Base-by-base conservation (phyloP, 2,113 vertebrate genomes). In the Callopanchax toddi region DNA sequence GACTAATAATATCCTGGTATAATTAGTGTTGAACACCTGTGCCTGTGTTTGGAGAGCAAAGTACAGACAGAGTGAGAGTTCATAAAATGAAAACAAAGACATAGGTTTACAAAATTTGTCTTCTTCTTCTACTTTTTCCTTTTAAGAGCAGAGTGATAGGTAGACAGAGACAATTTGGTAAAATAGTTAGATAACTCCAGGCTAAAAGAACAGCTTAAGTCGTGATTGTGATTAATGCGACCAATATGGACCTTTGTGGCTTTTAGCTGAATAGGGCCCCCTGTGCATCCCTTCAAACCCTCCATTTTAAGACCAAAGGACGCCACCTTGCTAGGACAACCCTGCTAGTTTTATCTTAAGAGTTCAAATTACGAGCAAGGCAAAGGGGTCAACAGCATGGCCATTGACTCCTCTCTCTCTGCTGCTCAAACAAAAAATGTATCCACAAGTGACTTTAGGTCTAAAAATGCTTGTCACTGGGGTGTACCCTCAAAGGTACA, bases 21-120 rank as follows among this genome's bases (percentile, higher is more conserved):
- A 86, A 86, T 89, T 84, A 83, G 82, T 76, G 81, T 85, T 76
- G 62, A 72, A 87, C 88, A 87, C 84, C 82, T 89, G 86, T 79
- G 82, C 52, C 57, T 74, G 57, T 66, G 60, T 52, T 55, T 69
- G 37, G 58, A 26, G 59, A 51, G 48, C 3, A 17, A 49, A 50
- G 52, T 44, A 76, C 11, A 73, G 68, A 73, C 58, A 48, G 48
- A 57, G 44, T 32, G 46, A 76, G 72, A 69, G 56, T 23, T 46
- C 74, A 26, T 48, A 69, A 62, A 39, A 60, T n/a, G 29, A 57
- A 48, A 76, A 60, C 21, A 58, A 49, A 74, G 62, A 75, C 73
- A 67, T 39, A 43, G 32, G 23, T 29, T 22, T 51, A 54, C 59
- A 60, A 59, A 18, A 58, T 59, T 44, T n/a, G 20, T 10, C 4